Percentiles rank a stretch among this genome's conserved stretches.
Conservation (phyloP, 2,888 invertebrate species). For the Ormyrus pomaceus region DNA sequence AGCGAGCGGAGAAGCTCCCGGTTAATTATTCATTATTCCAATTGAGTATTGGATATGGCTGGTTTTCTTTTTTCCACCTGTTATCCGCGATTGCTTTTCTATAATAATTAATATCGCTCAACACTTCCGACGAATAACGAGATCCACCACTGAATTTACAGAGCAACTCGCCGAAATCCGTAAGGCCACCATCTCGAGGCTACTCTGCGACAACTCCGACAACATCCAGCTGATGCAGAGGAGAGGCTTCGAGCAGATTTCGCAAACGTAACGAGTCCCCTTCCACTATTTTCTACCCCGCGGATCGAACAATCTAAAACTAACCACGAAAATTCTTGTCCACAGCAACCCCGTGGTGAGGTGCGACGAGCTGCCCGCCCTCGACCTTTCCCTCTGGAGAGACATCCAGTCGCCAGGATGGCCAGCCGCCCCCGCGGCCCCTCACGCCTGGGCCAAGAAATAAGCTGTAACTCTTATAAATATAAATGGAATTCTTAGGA, state of each 20-base stretch:
- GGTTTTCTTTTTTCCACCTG: too few species aligned
- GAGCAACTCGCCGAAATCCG: constrained; percentile 86
- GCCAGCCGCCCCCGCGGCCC: constrained; percentile 3
- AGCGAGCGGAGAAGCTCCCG: too few species aligned
- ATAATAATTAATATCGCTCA: too few species aligned
- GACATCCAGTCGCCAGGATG: constrained; percentile 59
- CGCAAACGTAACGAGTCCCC: constrained; percentile 76
- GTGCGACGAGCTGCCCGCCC: constrained; percentile 80
- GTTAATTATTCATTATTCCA: too few species aligned
- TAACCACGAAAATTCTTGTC: neutral
- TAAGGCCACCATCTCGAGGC: constrained; percentile 85
- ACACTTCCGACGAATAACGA: too few species aligned
- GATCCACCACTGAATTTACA: constrained; percentile 57
- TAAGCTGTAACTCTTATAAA: neutral
- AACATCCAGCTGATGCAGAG: constrained; percentile 67
- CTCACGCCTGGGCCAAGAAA: constrained; percentile 19
- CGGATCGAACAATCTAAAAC: rapidly evolving
- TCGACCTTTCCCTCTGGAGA: constrained; percentile 82
- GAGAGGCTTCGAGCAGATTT: constrained; percentile 79
- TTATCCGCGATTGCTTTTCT: too few species aligned
- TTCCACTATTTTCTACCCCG: too few species aligned
- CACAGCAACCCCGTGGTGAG: constrained; percentile 81
- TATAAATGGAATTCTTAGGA: constrained; percentile 41
- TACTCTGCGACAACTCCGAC: constrained; percentile 89
- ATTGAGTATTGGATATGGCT: too few species aligned